Conservation (phyloP, 2,888 invertebrate genomes). For the Empis livida region DNA sequence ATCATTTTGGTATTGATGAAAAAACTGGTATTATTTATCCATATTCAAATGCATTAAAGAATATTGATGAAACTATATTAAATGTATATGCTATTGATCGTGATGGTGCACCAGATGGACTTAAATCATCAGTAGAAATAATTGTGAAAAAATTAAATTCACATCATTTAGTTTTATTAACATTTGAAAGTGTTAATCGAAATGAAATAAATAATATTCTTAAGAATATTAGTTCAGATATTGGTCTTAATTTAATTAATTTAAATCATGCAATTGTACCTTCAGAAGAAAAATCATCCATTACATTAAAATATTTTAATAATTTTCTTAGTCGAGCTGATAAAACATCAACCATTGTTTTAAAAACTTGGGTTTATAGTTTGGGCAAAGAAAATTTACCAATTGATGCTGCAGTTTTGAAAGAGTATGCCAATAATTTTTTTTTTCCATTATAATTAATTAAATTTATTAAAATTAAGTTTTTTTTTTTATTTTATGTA, state of each 20-base stretch:
- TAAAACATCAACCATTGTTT: no score
- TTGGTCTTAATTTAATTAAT: slow-evolving; percentile 8
- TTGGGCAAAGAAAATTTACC: no score
- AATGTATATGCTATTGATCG: slow-evolving; percentile 19
- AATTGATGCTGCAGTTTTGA: no score
- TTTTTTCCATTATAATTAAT: no score
- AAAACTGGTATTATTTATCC: slow-evolving; percentile 19
- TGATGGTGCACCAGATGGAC: slow-evolving; percentile 15
- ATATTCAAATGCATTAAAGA: slow-evolving; percentile 11
- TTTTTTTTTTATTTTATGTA: background rate
- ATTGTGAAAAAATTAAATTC: slow-evolving; percentile 13
- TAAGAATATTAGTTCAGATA: slow-evolving; percentile 6
- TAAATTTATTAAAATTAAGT: no score
- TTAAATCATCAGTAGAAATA: slow-evolving; percentile 11
- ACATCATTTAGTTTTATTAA: slow-evolving; percentile 15
- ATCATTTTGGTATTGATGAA: slow-evolving; percentile 19
- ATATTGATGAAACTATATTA: slow-evolving; percentile 11
- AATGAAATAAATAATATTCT: slow-evolving; percentile 10
- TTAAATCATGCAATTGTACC: slow-evolving; percentile 12
- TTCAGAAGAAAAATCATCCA: background rate
- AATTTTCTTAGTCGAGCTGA: no score
- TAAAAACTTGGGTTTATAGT: no score
- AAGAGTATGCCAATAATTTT: slow-evolving; percentile 1
- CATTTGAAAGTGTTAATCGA: slow-evolving; percentile 7
- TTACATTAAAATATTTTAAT: background rate